Conservation (phyloP, 2,797 vertebrate genomes). For the Simalia tracyae region DNA sequence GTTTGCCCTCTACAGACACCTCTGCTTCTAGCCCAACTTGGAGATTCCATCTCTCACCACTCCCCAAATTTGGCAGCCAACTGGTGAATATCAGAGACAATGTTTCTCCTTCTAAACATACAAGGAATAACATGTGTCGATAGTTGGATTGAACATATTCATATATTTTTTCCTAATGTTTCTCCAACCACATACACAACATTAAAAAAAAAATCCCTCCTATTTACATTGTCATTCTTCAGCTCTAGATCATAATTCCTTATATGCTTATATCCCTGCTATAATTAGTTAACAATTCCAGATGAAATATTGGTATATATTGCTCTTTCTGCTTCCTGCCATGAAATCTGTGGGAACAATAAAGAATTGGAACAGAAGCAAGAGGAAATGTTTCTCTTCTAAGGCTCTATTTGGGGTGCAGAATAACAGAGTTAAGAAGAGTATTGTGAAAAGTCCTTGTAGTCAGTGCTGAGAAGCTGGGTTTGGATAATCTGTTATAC, state of each 20-base stretch:
- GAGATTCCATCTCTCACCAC: not conserved
- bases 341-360: not conserved
- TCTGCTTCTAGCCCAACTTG: not conserved
- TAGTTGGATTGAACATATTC: not conserved
- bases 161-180: not conserved
- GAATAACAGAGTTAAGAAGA: not conserved
- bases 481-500: not conserved
- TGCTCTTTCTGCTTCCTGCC: slow-evolving; percentile 18
- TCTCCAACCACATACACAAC: not conserved
- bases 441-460: slow-evolving; percentile 7
- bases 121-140: not conserved
- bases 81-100: too few species aligned
- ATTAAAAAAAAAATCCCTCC: not conserved
- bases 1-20: not conserved
- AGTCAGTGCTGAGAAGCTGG: slow-evolving; percentile 13
- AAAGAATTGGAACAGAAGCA: not conserved
- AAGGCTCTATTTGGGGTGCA: not conserved
- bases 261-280: not conserved
- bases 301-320: not conserved
- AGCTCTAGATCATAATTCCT: not conserved
- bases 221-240: not conserved
- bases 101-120: not conserved
- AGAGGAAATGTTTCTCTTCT: not conserved
- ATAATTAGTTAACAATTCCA: not conserved
- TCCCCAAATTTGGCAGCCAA: not conserved